Evolutionary conservation across 1,140 invertebrate genomes (phyloP), one percentile per base, ranked within the genome.

Genomic region (Cyclargus thomasi): DNA sequence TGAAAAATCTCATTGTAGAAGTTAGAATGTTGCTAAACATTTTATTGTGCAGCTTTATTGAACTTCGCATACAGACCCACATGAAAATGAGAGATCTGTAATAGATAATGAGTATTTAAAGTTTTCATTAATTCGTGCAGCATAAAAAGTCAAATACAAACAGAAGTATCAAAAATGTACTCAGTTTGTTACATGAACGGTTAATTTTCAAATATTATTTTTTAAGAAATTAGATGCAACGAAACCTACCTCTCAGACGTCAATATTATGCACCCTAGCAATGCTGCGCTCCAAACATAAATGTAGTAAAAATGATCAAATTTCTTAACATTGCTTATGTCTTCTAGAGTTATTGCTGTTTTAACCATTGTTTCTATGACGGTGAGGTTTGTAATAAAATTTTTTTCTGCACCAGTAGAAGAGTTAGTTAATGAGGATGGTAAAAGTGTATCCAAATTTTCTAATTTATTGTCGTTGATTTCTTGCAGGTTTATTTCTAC

Each of bases 1-100:
- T 97, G 85, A 98, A 98, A 88, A 98, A 98, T 10, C 93, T 92
- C 92, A 98, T 97, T 0, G 95, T 95, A 0, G 96, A 95, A 6
- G 94, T 92, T 20, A 97, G 93, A 1, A 99, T 93, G 62, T 94
- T 94, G 8, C 91, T 85, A 78, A 98, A 98, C 94, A 98, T 97
- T 10, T 85, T 90, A 77, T 98, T 95, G 77, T 99, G 97, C 2
- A 97, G 86, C 18, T 90, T 94, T 63, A 94, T 93, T 0, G 97
- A 97, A 6, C 97, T 95, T 36, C 92, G 91, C 91, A 97, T 95
- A 64, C 96, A 97, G 72, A 96, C 93, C 74, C 92, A 89, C 71
- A 97, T 97, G 83, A 97, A 98, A 5, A 91, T 53, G 7, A 91
- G 64, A 0, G 90, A 91, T 74, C 90, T 91, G 74, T 64, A 82